These are phyloP conservation scores for Nasua narica DNA, from an alignment of 2,797 vertebrate species.

Conservation along the genomic window DNA sequence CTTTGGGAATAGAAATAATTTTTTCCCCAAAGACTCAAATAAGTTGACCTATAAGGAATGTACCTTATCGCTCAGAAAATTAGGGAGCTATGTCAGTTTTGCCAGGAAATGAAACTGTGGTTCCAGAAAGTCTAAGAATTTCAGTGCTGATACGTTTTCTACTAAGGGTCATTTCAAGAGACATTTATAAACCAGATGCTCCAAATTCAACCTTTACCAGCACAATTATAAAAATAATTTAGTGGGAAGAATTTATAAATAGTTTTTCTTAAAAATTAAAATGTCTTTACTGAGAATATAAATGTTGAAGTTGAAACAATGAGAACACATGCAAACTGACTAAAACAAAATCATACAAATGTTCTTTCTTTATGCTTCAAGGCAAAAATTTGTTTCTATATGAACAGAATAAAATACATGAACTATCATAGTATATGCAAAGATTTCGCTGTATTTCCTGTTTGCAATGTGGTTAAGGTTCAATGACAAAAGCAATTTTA, in stretches of 20 bases:
- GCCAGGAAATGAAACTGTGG: slow-evolving; percentile 52
- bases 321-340: not conserved
- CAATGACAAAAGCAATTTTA: not conserved
- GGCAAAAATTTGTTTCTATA: not conserved
- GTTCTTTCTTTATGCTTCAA: not conserved
- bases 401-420: not conserved
- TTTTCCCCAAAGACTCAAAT: not conserved
- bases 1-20: not conserved
- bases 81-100: slow-evolving; percentile 39
- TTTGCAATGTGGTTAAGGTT: not conserved
- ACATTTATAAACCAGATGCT: slow-evolving; percentile 41
- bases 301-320: not conserved
- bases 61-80: slow-evolving; percentile 56
- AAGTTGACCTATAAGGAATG: slow-evolving; percentile 35
- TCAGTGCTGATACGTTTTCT: slow-evolving; percentile 21
- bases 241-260: not conserved
- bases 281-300: not conserved
- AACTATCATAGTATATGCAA: not conserved
- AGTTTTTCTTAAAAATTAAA: slow-evolving; percentile 15
- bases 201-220: slow-evolving; percentile 38
- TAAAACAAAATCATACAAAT: not conserved
- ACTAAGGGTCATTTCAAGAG: slow-evolving; percentile 50
- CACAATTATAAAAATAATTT: slow-evolving; percentile 41
- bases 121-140: slow-evolving; percentile 72
- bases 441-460: not conserved